Conservation (phyloP, 2,797 vertebrate species). For the Anguilla marmorata region DNA sequence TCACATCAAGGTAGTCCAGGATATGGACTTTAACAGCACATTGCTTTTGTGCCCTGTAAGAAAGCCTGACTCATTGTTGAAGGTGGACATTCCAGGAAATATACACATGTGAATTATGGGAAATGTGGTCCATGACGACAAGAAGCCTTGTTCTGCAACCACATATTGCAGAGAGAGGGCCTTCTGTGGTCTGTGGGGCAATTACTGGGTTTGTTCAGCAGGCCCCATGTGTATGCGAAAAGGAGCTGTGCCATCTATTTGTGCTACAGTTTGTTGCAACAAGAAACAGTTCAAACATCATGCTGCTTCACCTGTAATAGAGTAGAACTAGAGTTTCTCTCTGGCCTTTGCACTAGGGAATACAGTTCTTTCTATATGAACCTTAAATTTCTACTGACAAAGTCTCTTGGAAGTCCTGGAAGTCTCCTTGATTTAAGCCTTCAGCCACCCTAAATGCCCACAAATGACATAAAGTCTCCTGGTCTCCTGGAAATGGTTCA, state of each 20-base stretch:
- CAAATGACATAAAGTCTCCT: too few species aligned
- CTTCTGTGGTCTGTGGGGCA: not conserved
- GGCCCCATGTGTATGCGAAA: not conserved
- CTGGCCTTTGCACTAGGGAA: not conserved
- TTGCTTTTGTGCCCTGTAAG: not conserved
- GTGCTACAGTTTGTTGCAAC: not conserved
- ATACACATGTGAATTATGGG: constrained; percentile 7
- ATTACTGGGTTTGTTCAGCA: not conserved
- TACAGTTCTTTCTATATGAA: not conserved
- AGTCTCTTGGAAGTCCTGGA: not conserved
- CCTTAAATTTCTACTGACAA: not conserved
- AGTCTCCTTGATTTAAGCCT: not conserved
- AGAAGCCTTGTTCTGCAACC: not conserved
- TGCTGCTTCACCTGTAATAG: not conserved
- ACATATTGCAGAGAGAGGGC: not conserved
- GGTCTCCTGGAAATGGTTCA: too few species aligned
- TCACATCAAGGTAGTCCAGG: constrained; percentile 20
- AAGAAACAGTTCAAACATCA: not conserved
- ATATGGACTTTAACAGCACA: constrained; percentile 17
- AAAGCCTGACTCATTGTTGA: constrained; percentile 43
- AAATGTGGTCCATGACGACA: not conserved
- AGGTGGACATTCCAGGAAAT: constrained; percentile 43
- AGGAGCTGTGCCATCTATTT: not conserved
- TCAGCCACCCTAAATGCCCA: too few species aligned
- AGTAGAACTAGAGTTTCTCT: not conserved